A percentile compares a stretch with the other conserved stretches of the same genome.
Conservation (phyloP, 2,888 invertebrate genomes). For the Syrphus vitripennis region DNA sequence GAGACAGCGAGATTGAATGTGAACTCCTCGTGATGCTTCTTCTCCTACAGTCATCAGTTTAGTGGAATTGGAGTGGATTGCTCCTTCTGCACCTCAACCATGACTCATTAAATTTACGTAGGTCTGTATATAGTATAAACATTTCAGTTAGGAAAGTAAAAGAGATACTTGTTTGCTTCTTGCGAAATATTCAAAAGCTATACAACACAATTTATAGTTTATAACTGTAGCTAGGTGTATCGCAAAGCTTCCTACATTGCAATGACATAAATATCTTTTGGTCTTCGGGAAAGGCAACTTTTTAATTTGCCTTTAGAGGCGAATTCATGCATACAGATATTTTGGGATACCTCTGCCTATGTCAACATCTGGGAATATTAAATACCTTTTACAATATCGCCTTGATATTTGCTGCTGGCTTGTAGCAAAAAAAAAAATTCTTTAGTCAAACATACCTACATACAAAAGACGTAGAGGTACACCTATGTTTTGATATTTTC, state of each 20-base stretch:
- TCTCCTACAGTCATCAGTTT: background rate
- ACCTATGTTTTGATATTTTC: background rate
- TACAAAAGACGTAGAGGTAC: background rate
- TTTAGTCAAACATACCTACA: background rate
- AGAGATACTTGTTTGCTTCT: background rate
- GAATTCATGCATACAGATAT: conserved; percentile 32
- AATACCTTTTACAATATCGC: conserved; percentile 6
- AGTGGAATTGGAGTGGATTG: conserved; percentile 8
- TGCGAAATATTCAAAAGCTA: conserved; percentile 7
- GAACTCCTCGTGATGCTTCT: background rate
- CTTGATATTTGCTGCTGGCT: background rate
- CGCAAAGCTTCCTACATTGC: background rate
- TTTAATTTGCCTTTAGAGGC: conserved; percentile 42
- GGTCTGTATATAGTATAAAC: conserved; percentile 20
- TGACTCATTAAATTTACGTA: conserved; percentile 51
- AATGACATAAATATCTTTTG: conserved; percentile 14
- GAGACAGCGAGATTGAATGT: conserved; percentile 25
- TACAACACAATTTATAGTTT: background rate
- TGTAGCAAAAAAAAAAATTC: background rate
- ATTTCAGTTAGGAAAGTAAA: conserved; percentile 5
- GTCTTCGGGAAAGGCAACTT: conserved; percentile 41
- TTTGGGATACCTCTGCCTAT: conserved; percentile 42
- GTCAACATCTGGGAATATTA: background rate
- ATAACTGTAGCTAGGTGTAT: background rate
- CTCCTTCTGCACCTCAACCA: conserved; percentile 15